These are phyloP conservation scores for Pteruthius melanotis DNA, from an alignment of 2,113 vertebrate genomes.

Conservation along the genomic window DNA sequence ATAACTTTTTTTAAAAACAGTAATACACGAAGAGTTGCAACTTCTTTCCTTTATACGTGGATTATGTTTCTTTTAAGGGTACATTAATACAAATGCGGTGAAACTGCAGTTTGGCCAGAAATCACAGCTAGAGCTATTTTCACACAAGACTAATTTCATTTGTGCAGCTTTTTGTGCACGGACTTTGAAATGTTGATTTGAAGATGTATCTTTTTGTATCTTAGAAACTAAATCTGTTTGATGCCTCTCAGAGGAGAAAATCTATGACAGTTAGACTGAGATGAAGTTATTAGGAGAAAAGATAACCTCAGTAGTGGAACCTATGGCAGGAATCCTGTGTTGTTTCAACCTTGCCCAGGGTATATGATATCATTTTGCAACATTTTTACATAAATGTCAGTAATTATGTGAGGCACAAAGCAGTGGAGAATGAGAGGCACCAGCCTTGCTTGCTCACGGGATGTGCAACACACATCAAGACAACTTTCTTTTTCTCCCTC, in stretches of 20 bases:
- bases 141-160: not conserved
- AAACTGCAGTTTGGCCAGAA: not conserved
- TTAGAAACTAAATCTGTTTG: conserved; percentile 35
- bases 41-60: not conserved
- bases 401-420: not conserved
- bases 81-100: not conserved
- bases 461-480: not conserved
- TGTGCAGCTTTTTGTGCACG: not conserved
- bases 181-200: conserved; percentile 11
- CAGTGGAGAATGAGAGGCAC: not conserved
- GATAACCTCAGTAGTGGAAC: not conserved
- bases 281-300: not conserved
- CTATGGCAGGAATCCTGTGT: not conserved
- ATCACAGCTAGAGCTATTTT: not conserved
- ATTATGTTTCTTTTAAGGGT: not conserved
- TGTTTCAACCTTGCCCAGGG: not conserved
- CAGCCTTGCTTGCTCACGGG: not conserved
- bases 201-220: conserved; percentile 25
- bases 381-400: not conserved
- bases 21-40: not conserved
- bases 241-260: not conserved
- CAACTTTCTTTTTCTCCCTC: not conserved
- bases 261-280: not conserved
- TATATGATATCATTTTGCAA: not conserved
- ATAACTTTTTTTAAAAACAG: not conserved